Base-by-base conservation (phyloP, 2,888 invertebrate genomes). In the Chrysotoxum bicinctum region DNA sequence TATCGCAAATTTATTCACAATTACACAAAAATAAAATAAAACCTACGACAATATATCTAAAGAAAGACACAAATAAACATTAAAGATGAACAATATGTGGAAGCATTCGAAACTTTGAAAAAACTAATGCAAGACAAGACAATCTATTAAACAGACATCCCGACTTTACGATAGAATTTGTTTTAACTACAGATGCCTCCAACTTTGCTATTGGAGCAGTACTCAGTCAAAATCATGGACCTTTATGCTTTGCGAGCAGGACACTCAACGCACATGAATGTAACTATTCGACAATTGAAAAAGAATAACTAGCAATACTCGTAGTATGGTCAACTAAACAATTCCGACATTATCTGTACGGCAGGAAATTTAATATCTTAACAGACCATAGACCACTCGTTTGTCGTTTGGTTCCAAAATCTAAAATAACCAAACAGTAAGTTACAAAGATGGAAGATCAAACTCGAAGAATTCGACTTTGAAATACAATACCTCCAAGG, bases 141-240 rank as follows among this genome's bases (percentile, higher is more conserved):
- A 52, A 52, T 30, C 32, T 10, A 10, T 9, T 35, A 43, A 30
- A 77, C 4, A 45, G 45, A 45, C 80, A 83, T 58, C 32, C 32
- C 32, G 32, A 35, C 32, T 87, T 78, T 56, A 60, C 76, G 6
- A 87, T 78, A 62, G 54, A 68, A 74, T 87, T 87, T 69, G 43
- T 43, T 8, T 16, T 87, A 35, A 79, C 69, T 19, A 86, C 86
- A n/a, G 83, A 87, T 62, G 83, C 80, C 80, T 79, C 79, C 23
- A 76, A 80, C n/a, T 66, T 62, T 72, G 87, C 78, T n/a, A 37
- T 87, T 45, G 88, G 87, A 19, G 87, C 86, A 19, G 85, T 87
- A 8, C 68, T 87, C 3, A 79, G 70, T 10, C 87, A 87, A 73
- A 54, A 74, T 9, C 40, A 54, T 48, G 74, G 83, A 23, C 87